phyloP scores from a whole-genome alignment of 2,888 invertebrate genomes.

The Sesamia inferens region DNA sequence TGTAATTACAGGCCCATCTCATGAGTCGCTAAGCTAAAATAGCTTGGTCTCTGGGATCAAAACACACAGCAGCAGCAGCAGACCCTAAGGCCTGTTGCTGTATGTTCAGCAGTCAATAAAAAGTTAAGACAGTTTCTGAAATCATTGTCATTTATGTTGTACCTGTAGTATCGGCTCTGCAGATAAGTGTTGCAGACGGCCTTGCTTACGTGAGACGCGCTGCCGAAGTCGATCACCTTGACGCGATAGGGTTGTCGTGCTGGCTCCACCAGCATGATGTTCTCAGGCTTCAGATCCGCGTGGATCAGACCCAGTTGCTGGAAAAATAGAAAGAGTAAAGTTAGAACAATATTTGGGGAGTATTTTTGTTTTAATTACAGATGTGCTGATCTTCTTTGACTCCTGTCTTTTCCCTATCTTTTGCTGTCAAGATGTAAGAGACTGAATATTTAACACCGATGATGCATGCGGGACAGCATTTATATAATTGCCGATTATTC shows the following conservation, averaged over 20 bases:
- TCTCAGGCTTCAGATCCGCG: constrained; percentile 99
- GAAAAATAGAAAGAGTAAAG: constrained; percentile 1
- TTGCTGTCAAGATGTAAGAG: not conserved
- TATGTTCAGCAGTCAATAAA: not conserved
- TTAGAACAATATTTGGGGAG: not conserved
- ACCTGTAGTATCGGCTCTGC: constrained; percentile 98
- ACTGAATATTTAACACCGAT: not conserved
- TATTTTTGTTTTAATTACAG: not conserved
- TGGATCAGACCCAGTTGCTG: constrained; percentile 99
- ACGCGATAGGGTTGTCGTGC: constrained; percentile 99
- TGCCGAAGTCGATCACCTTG: constrained; percentile 99
- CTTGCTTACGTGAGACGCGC: constrained; percentile 99
- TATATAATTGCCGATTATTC: not conserved
- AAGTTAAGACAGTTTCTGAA: not conserved
- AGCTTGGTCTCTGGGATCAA: not conserved
- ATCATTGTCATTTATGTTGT: not conserved
- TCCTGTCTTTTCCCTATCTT: not conserved
- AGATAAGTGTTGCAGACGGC: constrained; percentile 99
- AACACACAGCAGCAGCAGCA: not conserved
- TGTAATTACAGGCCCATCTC: not conserved
- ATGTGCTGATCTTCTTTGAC: not conserved
- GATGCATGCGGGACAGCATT: not conserved
- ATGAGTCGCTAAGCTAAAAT: not conserved
- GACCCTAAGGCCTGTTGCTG: not conserved
- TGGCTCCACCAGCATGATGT: constrained; percentile 99